Base-by-base conservation (phyloP, 2,888 invertebrate genomes). In the Tortricodes alternella region DNA sequence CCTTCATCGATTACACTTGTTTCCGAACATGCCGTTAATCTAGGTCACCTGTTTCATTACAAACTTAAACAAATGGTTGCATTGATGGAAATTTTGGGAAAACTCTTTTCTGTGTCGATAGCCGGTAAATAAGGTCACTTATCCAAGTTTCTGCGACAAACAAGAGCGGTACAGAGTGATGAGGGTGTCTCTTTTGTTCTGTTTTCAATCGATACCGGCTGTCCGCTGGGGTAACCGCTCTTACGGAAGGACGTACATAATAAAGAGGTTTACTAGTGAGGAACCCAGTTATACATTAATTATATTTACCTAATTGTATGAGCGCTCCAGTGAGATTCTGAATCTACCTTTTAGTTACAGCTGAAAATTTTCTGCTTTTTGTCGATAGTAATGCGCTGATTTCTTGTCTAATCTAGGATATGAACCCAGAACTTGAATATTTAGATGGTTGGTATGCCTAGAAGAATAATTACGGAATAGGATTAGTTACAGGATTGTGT, bases 101-200 rank as follows among this genome's bases (percentile, higher is more conserved):
- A 38, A 29, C 9, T 56, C 23, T 23, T 23, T 16, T n/a, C 9
- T 46, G 29, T 39, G 57, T 24, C 19, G 39, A 50, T 37, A 15
- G 11, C 34, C 37, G 23, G 48, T 46, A 58, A 56, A 59, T 55
- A 60, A 53, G 58, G 53, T 80, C 75, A 78, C 72, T 70, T 84
- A 84, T 83, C 67, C 79, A 80, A 82, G 80, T 83, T 83, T 79
- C 86, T 89, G 89, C 89, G 87, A 80, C 88, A 87, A 83, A 82
- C 68, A 48, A 44, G 84, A 89, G 70, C 63, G 69, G 81, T 63
- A 64, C 62, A 66, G 77, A 72, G 61, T 63, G 78, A 89, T 84
- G 72, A 73, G 61, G 66, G 61, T 61, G 68, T 85, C 85, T 71
- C 80, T 76, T 71, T 85, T 78, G 72, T 78, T 74, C 75, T 66